Base-by-base conservation (phyloP, 2,797 vertebrate species). In the Paguma larvata region DNA sequence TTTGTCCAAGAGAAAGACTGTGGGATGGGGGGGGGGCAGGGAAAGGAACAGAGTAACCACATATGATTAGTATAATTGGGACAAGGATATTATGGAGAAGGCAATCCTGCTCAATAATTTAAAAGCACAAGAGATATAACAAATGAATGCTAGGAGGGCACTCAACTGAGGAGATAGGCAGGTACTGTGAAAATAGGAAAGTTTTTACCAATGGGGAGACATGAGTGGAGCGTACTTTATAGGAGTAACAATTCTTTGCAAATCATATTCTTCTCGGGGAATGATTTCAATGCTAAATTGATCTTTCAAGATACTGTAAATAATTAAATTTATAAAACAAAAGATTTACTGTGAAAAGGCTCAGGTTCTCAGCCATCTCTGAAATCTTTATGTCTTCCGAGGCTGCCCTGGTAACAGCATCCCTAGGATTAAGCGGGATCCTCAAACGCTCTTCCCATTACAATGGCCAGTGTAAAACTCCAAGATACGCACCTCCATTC, bases 81-180 rank as follows among this genome's bases (percentile, higher is more conserved):
- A 94, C 14, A 0, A 56, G 80, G 59, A 25, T 46, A 53, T 95
- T 41, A 48, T 14, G 30, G 62, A 70, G 23, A 95, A 89, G 80
- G 79, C 12, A 68, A 41, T 75, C 10, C 7, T 88, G 27, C 7
- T 92, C 78, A 82, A 63, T 95, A 91, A 89, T 94, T 92, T 94
- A 92, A 95, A 95, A 95, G 87, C 27, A 63, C 38, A 67, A 72
- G 62, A 91, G n/a, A 23, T 34, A 59, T 11, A 77, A 90, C 46
- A 91, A 85, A 73, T 23, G 73, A 91, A 46, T 95, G 68, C 30
- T 72, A 75, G 19, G 34, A 84, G 25, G 95, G 25, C 7, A 32
- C 4, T 84, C 83, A 80, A 19, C 27, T 68, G 4, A 27, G 46
- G 38, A 92, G 62, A 7, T 23, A 32, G 41, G 12, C 34, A 72